Base-by-base conservation (phyloP, 1,140 invertebrate genomes). In the Polypedilum pembai region DNA sequence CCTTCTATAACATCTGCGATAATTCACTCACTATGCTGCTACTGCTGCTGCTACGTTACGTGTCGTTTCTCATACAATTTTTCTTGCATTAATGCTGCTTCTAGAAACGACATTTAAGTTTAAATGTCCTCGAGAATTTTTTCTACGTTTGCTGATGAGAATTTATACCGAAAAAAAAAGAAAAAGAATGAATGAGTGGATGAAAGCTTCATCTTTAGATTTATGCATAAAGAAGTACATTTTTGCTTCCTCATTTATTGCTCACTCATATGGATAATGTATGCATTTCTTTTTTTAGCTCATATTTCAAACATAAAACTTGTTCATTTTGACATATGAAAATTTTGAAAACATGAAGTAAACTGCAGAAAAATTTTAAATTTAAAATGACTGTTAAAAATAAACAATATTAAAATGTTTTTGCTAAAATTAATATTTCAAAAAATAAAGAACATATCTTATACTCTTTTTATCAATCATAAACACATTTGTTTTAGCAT, bases 111-210 rank as follows among this genome's bases (percentile, higher is more conserved):
- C 45, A 56, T 56, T 56, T n/a, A 56, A 56, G n/a, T 56, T 8
- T 15, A 56, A 56, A 56, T 56, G 45, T 56, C 45, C 45, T 56
- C 45, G n/a, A 56, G 45, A 56, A n/a, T 56, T n/a, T 56, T 56
- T n/a, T 15, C 12, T 56, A 12, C 8, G 41, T 15, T n/a, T 56
- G 45, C 45, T 56, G 45, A 56, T 56, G 45, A 56, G 45, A 12
- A 56, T 56, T 56, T 56, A 56, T 56, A 56, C 7, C 45, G 12
- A 56, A 45, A 56, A 56, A 56, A 56, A 15, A n/a, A n/a, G 45
- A 12, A 56, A 3, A 45, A 45, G 8, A 45, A 3, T 10, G 12
- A 56, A 56, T 12, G 10, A 56, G n/a, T n/a, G 45, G n/a, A 56
- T n/a, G n/a, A 56, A 56, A 12, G 45, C 45, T 56, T 56, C 15